Evolutionary conservation across 2,888 invertebrate species (phyloP).

Genomic region (Margaritifera margaritifera): DNA sequence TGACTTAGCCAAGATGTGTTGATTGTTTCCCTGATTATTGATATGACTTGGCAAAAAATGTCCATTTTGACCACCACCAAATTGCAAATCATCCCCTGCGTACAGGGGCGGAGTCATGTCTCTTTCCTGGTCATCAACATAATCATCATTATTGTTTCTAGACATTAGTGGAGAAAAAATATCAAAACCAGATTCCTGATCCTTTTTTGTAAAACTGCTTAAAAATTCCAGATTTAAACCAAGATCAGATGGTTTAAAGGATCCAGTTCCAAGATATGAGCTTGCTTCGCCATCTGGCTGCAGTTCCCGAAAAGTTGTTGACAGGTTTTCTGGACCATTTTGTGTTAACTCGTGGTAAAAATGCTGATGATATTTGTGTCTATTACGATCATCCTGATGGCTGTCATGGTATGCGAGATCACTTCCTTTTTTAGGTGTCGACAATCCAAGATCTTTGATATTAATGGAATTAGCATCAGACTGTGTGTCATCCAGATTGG

Average conservation of each 20-base stretch:
- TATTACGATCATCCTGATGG: conserved; percentile 1
- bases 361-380: conserved; percentile 8
- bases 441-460: too few relatives aligned
- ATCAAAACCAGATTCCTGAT: conserved; percentile 9
- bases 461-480: too few relatives aligned
- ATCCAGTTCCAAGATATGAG: conserved; percentile 20
- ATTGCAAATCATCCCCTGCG: too few relatives aligned
- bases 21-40: too few relatives aligned
- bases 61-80: too few relatives aligned
- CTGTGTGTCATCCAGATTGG: conserved; percentile 38
- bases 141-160: too few relatives aligned
- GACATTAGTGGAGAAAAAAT: conserved; percentile 31
- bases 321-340: conserved; percentile 13
- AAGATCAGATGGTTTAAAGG: conserved; percentile 31
- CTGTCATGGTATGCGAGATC: too few relatives aligned
- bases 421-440: too few relatives aligned
- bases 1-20: too few relatives aligned
- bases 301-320: conserved; percentile 32
- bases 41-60: too few relatives aligned
- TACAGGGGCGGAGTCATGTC: too few relatives aligned
- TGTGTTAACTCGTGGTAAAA: conserved; percentile 22
- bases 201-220: conserved; percentile 26
- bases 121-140: too few relatives aligned
- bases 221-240: conserved; percentile 36
- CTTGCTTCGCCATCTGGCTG: conserved; percentile 28